Base-by-base conservation (phyloP, 2,113 vertebrate species). In the Chrysemys picta region DNA sequence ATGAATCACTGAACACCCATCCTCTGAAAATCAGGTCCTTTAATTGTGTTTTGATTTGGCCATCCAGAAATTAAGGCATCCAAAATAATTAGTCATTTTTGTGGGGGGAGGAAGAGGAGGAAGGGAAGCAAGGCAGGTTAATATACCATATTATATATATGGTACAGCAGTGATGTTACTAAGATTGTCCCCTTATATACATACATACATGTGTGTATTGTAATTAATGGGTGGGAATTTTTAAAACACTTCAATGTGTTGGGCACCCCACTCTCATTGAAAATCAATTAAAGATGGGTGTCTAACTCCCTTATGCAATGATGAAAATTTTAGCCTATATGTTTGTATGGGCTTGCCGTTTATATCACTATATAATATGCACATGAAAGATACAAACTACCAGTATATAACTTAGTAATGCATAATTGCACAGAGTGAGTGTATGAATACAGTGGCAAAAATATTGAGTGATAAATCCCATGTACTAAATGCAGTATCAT, bases 401-500 rank as follows among this genome's bases (percentile, higher is more conserved):
- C 35, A 4, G 31, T 22, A n/a, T n/a, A 81, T 35, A 35, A 24
- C 25, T 81, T 38, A 54, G 50, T n/a, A 21, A 50, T 54, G 80
- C 35, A 21, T n/a, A 69, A 69, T 21, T 69, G 8, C 21, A 69
- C 35, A 69, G 12, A 54, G 24, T 16, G 56, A 38, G 84, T 90
- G 78, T 1, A 14, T 0, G 1, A 69, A 45, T 5, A 59, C n/a
- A 1, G 1, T 45, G 53, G 29, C 49, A 80, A 52, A 80, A 56
- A 38, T 35, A 4, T 16, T 0, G 0, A 9, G 29, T 29, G 54
- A 52, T 54, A 16, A 50, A 31, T 14, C 83, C 27, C 2, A 0
- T 4, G 0, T 2, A 1, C 31, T 56, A 1, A 12, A 59, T 75
- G 17, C 4, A 6, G 84, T 52, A 6, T 17, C 1, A 0, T 47